Conservation (phyloP, 2,888 invertebrate species). For the Drosophila ochracea region DNA sequence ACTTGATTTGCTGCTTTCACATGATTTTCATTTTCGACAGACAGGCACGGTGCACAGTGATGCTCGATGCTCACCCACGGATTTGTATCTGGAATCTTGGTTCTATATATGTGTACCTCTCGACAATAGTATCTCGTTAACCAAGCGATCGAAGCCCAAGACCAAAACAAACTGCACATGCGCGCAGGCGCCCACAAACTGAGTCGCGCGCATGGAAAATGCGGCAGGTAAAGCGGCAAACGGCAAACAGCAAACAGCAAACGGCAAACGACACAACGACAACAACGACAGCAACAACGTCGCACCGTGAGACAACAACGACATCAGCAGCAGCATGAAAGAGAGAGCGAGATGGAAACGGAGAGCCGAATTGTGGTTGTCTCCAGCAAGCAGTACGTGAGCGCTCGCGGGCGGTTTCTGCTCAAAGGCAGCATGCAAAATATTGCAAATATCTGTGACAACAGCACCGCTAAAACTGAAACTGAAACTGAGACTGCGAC, state of each 20-base stretch:
- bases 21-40: slow-evolving; percentile 31
- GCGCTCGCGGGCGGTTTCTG: slow-evolving; percentile 63
- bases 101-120: slow-evolving; percentile 12
- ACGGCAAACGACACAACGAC: neutral
- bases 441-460: slow-evolving; percentile 73
- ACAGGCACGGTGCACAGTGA: slow-evolving; percentile 9
- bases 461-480: slow-evolving; percentile 14
- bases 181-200: slow-evolving; percentile 80
- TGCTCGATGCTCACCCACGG: slow-evolving; percentile 29
- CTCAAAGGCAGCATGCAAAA: slow-evolving; percentile 76
- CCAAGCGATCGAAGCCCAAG: slow-evolving; percentile 42
- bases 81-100: slow-evolving; percentile 18
- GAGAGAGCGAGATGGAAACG: slow-evolving; percentile 9
- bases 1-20: slow-evolving; percentile 30
- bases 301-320: slow-evolving; percentile 40
- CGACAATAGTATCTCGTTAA: slow-evolving; percentile 31
- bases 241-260: slow-evolving; percentile 45
- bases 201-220: slow-evolving; percentile 66
- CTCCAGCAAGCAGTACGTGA: slow-evolving; percentile 53
- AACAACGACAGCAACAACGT: slow-evolving; percentile 10
- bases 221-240: slow-evolving; percentile 66
- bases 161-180: slow-evolving; percentile 77
- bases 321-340: neutral
- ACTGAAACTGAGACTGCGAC: neutral
- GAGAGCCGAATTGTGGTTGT: slow-evolving; percentile 25